A percentile compares a stretch with the other conserved stretches of the same genome.
Conservation (phyloP, 2,888 invertebrate species). For the Lapara coniferarum region DNA sequence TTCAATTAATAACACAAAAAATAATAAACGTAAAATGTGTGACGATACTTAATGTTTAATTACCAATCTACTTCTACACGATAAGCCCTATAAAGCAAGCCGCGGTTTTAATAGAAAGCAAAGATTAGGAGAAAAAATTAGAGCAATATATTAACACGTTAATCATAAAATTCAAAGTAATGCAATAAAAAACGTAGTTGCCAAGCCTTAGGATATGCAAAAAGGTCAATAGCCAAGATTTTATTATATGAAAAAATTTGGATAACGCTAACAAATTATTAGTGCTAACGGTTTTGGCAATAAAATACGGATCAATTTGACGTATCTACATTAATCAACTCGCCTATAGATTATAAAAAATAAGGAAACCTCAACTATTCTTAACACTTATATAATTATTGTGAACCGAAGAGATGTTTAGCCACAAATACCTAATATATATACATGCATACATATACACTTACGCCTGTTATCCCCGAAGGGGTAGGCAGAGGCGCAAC, state of each 20-base stretch:
- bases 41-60: not conserved
- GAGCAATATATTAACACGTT: not conserved
- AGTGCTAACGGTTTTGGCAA: not conserved
- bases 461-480: too few relatives aligned
- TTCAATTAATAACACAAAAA: not conserved
- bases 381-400: too few relatives aligned
- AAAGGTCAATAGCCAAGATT: constrained; percentile 14
- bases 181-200: constrained; percentile 8
- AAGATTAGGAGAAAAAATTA: not conserved
- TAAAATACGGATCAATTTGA: not conserved
- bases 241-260: constrained; percentile 3
- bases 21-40: not conserved
- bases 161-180: constrained; percentile 14
- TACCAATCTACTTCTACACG: not conserved
- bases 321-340: not conserved
- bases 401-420: too few relatives aligned
- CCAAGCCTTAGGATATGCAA: constrained; percentile 2
- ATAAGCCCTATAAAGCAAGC: not conserved
- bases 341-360: not conserved
- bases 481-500: too few relatives aligned
- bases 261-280: constrained; percentile 9
- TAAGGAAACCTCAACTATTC: too few relatives aligned
- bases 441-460: too few relatives aligned
- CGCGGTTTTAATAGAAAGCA: not conserved
- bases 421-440: too few relatives aligned